Conservation (phyloP, 2,888 invertebrate genomes). For the Mimas tiliae region DNA sequence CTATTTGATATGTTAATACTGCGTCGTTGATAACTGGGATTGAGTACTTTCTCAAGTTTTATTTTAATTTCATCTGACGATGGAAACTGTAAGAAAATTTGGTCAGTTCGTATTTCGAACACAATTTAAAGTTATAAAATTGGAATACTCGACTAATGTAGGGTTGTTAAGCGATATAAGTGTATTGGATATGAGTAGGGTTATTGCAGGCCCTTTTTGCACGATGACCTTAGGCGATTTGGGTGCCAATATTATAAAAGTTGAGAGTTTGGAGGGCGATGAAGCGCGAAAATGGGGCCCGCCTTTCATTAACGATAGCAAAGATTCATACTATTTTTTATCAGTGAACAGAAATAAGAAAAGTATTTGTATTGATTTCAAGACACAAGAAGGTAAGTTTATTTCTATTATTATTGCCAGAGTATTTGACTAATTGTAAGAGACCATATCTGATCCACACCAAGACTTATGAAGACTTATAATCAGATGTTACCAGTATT, state of each 20-base stretch:
- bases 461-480: no score
- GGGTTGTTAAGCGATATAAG: conserved; percentile 89
- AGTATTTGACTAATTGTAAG: no score
- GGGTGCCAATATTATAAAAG: conserved; percentile 96
- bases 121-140: conserved; percentile 39
- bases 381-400: conserved; percentile 86
- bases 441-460: no score
- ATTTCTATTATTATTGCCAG: neutral
- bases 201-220: conserved; percentile 97
- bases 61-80: conserved; percentile 33
- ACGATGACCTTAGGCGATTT: conserved; percentile 97
- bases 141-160: conserved; percentile 53
- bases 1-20: conserved; percentile 59
- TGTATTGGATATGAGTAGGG: conserved; percentile 92
- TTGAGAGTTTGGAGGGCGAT: conserved; percentile 93
- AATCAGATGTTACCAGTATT: no score
- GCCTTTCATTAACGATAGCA: conserved; percentile 88
- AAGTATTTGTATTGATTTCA: conserved; percentile 95
- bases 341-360: conserved; percentile 97
- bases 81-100: conserved; percentile 46
- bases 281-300: conserved; percentile 97
- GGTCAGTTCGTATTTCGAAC: conserved; percentile 41
- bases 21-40: conserved; percentile 37
- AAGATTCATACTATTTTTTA: conserved; percentile 92
- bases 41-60: conserved; percentile 33